phyloP scores from a whole-genome alignment of 2,113 vertebrate species.

The Carlito syrichta region DNA sequence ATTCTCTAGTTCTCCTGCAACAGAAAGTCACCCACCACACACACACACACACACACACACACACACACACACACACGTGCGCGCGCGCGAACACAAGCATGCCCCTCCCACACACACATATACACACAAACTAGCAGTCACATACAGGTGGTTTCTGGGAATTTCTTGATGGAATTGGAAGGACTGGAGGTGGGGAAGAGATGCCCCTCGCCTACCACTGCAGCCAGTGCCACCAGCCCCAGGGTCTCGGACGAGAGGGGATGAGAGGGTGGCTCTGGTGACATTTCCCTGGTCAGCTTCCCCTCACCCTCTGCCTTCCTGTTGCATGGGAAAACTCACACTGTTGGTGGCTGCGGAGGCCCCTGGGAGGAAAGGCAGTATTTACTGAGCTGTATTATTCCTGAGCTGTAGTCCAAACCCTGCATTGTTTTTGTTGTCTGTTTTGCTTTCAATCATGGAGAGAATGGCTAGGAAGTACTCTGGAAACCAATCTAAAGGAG shows the following conservation, averaged over 20 bases:
- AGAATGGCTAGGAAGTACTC: neutral
- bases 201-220: neutral
- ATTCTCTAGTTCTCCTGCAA: neutral
- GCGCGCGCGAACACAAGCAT: too few species aligned
- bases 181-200: neutral
- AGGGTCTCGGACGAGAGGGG: neutral
- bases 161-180: neutral
- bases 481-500: conserved; percentile 1
- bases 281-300: neutral
- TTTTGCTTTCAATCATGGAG: conserved; percentile 35
- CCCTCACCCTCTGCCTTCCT: neutral
- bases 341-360: neutral
- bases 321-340: conserved; percentile 43
- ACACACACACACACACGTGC: neutral
- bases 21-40: neutral
- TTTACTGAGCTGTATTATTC: conserved; percentile 54
- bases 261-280: neutral
- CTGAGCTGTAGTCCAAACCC: conserved; percentile 40
- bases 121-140: neutral
- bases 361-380: conserved; percentile 48
- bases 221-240: neutral
- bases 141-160: neutral
- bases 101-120: neutral
- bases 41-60: neutral
- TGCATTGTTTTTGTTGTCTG: conserved; percentile 52